Base-by-base conservation (phyloP, 2,113 vertebrate genomes). In the Gallinago paraguaiae region DNA sequence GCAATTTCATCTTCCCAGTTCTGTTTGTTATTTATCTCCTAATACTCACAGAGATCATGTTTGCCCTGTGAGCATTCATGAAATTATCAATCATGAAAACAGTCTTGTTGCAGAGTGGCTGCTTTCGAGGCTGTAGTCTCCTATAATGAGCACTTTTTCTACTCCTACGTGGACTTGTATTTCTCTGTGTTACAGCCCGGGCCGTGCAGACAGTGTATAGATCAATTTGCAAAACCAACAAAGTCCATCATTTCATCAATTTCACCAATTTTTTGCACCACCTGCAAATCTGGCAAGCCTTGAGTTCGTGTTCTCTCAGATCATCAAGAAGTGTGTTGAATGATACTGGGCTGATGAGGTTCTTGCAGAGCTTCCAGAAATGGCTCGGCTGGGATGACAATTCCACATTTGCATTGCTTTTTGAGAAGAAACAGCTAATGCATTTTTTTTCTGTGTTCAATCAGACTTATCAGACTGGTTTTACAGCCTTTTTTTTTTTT, bases 231-330 rank as follows among this genome's bases (percentile, higher is more conserved):
- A 78, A 20, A 59, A 33, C 81, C 0, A 17, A 71, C 94, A 88
- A 81, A 71, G 80, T 88, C 72, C 18, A 0, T 97, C 74, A 22
- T 95, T 94, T 91, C 77, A 79, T 95, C 74, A 23, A 16, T 46
- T 48, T 39, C 39, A 39, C 13, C 39, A 39, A 12, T 39, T 39
- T 39, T 91, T 85, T 65, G 67, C 0, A 0, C 65, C 1, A n/a
- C 64, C 93, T 91, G 65, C 89, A 79, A 7, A 61, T 89, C 51
- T 71, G 83, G 56, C 65, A 71, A 64, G 61, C 88, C 69, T 68
- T 8, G 72, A 64, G 69, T 93, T 86, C 91, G 54, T 95, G 82
- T 95, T 82, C 92, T 82, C 81, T 76, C 84, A 79, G 65, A 33
- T 95, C 83, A 23, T 92, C 41, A 13, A 8, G 78, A 70, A 86